Conservation (phyloP, 2,113 vertebrate genomes). For the Corynorhinus townsendii region DNA sequence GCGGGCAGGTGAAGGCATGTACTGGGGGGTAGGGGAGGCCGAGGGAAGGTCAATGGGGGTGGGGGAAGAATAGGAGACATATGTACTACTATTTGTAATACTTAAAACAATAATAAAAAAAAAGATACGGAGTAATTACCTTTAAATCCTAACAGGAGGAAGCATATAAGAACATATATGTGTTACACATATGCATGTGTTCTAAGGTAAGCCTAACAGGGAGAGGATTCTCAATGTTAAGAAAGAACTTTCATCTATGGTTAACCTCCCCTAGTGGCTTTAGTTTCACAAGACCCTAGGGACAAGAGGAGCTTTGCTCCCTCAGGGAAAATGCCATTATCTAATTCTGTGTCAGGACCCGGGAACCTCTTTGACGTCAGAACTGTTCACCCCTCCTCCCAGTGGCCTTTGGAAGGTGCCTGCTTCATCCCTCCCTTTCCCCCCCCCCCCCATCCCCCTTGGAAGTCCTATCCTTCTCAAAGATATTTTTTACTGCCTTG, state of each 20-base stretch:
- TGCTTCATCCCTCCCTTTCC: neutral
- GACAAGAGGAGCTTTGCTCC: conserved; percentile 30
- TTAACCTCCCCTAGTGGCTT: neutral
- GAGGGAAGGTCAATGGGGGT: no score
- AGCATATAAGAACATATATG: neutral
- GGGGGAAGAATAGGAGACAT: no score
- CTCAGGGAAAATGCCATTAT: conserved; percentile 53
- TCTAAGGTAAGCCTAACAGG: neutral
- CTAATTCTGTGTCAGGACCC: conserved; percentile 69
- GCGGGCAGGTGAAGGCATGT: no score
- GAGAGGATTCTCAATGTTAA: neutral
- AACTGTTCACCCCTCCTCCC: neutral
- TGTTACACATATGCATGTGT: accelerated
- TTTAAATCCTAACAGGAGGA: neutral
- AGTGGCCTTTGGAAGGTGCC: neutral
- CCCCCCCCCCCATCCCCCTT: neutral
- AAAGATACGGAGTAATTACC: neutral
- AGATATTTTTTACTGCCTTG: conserved; percentile 49
- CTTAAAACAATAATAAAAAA: no score
- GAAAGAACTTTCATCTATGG: neutral
- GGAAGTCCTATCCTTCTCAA: conserved; percentile 27
- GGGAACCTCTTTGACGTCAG: conserved; percentile 62
- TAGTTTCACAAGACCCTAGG: conserved; percentile 26
- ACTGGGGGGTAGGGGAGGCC: no score
- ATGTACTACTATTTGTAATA: no score